These are phyloP conservation scores for Palythoa caribaeorum DNA, from an alignment of 92 coral and sea anemone genomes.

Conservation along the genomic window DNA sequence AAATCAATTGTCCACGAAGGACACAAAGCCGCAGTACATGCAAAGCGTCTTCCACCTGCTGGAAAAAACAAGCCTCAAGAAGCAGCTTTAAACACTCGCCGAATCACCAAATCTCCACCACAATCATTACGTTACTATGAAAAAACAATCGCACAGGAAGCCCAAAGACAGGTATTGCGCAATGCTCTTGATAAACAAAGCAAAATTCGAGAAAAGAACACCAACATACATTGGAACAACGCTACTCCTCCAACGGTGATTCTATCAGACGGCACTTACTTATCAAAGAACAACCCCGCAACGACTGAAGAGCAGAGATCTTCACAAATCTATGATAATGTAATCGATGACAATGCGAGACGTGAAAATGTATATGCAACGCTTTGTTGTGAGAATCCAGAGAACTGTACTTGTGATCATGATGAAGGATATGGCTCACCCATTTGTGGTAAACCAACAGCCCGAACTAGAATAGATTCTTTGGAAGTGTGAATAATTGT, in stretches of 20 bases:
- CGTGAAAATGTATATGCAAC: constrained; percentile 20
- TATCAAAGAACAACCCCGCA: not conserved
- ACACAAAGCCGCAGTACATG: no score
- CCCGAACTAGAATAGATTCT: constrained; percentile 10
- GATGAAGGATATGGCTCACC: constrained; percentile 31
- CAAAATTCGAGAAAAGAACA: not conserved
- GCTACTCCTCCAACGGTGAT: not conserved
- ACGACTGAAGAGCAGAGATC: no score
- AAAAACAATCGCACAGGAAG: not conserved
- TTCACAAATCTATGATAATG: not conserved
- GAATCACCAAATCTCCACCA: not conserved
- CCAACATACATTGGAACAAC: not conserved
- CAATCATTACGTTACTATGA: not conserved
- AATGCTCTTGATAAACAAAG: not conserved
- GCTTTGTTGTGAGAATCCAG: constrained; percentile 10
- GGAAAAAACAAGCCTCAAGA: not conserved
- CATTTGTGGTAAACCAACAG: not conserved
- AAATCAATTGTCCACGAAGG: no score
- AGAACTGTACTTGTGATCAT: constrained; percentile 15
- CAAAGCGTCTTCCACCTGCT: no score
- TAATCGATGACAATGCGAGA: not conserved
- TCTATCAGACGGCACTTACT: not conserved
- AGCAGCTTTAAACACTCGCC: not conserved
- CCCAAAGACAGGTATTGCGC: not conserved
- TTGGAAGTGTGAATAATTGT: not conserved